Conservation (phyloP, 1,140 invertebrate species). For the Caenorhabditis latens region DNA sequence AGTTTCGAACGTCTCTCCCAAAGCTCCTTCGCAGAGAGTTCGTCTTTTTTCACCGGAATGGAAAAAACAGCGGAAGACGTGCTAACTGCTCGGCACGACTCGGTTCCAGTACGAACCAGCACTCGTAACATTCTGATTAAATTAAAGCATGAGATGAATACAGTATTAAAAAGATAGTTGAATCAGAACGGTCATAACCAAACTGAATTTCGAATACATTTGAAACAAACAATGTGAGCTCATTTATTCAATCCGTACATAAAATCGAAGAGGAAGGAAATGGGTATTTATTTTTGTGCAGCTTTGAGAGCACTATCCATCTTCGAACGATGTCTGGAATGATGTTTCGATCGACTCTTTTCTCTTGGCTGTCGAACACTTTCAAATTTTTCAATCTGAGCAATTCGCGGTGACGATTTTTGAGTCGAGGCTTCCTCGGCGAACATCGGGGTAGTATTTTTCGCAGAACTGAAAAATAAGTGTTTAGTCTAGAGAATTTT, state of each 20-base stretch:
- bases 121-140: constrained; percentile 19
- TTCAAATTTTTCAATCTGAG: constrained; percentile 16
- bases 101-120: constrained; percentile 12
- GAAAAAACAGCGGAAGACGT: constrained; percentile 9
- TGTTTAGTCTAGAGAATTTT: not conserved
- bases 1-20: constrained; percentile 68
- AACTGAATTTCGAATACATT: not conserved
- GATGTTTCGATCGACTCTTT: constrained; percentile 20
- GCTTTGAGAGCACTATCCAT: constrained; percentile 46
- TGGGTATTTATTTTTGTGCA: not conserved
- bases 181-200: not conserved
- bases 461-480: not conserved
- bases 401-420: not conserved
- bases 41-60: constrained; percentile 17
- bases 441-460: not conserved
- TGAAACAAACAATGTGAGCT: not conserved
- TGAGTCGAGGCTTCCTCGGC: not conserved
- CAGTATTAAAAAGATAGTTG: not conserved
- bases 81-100: constrained; percentile 21
- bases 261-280: not conserved
- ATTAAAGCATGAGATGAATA: not conserved
- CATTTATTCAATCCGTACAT: no score
- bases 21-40: constrained; percentile 29
- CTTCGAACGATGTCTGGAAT: constrained; percentile 30
- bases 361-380: constrained; percentile 43